Conservation (phyloP, 2,113 vertebrate genomes). For the Chloroceryle aenea region DNA sequence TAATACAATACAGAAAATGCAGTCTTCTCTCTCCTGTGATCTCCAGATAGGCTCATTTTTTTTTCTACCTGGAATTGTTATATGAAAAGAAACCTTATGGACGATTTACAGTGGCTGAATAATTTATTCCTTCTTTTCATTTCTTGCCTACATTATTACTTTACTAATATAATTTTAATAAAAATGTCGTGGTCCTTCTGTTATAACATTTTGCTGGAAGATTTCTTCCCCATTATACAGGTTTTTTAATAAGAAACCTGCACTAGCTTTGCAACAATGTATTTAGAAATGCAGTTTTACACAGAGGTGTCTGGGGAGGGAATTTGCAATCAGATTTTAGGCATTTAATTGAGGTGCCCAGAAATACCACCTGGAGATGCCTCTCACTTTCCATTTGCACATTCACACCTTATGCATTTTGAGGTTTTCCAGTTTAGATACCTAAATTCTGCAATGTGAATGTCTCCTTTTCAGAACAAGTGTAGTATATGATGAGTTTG, state of each 20-base stretch:
- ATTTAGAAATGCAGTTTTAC: neutral
- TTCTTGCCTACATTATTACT: neutral
- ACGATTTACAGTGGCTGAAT: neutral
- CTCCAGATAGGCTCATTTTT: neutral
- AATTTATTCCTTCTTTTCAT: neutral
- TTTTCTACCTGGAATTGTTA: neutral
- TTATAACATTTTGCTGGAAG: neutral
- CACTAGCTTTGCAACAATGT: neutral
- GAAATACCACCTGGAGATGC: neutral
- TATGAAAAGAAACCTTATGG: neutral
- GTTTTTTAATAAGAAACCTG: neutral
- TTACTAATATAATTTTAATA: constrained; percentile 1
- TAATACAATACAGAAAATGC: neutral
- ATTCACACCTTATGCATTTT: neutral
- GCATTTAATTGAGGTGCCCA: neutral
- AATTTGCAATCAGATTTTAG: neutral
- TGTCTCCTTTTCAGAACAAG: neutral
- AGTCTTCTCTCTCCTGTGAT: neutral
- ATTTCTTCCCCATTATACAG: neutral
- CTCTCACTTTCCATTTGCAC: neutral
- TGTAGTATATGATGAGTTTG: neutral
- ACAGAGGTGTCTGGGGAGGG: neutral
- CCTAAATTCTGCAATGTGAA: neutral
- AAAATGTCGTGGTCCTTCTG: neutral
- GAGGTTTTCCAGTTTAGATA: neutral